phyloP scores from a whole-genome alignment of 2,113 vertebrate genomes.

The Corythoichthys haematopterus region DNA sequence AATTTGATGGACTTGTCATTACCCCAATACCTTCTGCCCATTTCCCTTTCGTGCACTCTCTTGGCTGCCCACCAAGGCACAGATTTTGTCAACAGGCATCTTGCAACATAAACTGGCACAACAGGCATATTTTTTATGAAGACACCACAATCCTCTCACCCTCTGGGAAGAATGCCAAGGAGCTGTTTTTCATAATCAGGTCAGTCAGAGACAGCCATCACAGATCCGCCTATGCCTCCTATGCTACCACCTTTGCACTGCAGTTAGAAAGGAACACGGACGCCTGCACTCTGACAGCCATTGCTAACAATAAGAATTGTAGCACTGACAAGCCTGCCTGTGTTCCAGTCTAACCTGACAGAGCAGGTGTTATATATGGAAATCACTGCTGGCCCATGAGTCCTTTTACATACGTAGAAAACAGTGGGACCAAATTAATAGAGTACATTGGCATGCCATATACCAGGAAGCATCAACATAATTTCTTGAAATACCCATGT shows the following conservation, averaged over 20 bases:
- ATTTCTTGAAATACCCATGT: neutral
- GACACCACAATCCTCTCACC: conserved; percentile 37
- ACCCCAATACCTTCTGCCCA: conserved; percentile 4
- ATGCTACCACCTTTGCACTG: neutral
- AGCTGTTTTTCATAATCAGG: conserved; percentile 59
- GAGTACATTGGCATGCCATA: neutral
- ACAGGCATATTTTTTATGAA: conserved; percentile 53
- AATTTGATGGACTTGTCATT: conserved; percentile 19
- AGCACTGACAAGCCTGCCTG: neutral
- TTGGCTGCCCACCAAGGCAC: conserved; percentile 32
- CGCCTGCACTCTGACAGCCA: conserved; percentile 7
- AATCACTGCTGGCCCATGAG: neutral
- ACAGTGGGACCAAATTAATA: neutral
- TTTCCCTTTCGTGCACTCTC: conserved; percentile 10
- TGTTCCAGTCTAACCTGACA: conserved; percentile 23
- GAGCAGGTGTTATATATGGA: conserved; percentile 12
- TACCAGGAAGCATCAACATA: neutral
- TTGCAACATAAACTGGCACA: conserved; percentile 58
- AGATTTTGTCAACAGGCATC: conserved; percentile 41
- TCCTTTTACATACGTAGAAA: neutral
- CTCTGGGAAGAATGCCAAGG: conserved; percentile 53
- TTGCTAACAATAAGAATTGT: conserved; percentile 10
- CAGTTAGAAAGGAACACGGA: conserved; percentile 6
- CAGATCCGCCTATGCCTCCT: conserved; percentile 13
- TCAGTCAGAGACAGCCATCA: conserved; percentile 46